phyloP scores from a whole-genome alignment of 2,113 vertebrate genomes.

The Cyanistes caeruleus region DNA sequence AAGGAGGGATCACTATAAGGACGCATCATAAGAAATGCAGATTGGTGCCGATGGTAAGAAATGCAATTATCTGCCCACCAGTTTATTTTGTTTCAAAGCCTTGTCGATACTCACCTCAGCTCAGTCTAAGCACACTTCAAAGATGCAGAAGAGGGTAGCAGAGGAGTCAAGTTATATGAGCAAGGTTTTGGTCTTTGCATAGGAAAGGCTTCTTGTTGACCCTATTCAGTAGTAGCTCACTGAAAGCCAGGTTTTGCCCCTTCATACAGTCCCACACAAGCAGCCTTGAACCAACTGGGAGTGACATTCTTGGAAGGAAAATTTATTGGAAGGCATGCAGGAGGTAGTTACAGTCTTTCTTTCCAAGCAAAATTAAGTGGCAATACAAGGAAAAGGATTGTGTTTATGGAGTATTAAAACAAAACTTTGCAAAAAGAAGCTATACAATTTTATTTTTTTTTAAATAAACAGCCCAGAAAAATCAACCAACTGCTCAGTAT shows the following conservation, averaged over 20 bases:
- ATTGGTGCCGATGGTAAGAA: neutral
- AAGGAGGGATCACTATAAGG: neutral
- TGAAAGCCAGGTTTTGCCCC: neutral
- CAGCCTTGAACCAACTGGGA: neutral
- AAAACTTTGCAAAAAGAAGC: neutral
- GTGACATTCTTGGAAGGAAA: neutral
- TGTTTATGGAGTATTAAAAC: neutral
- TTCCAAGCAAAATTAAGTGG: neutral
- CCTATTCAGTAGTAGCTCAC: neutral
- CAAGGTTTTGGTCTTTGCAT: neutral
- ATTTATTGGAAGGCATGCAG: neutral
- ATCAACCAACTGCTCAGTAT: neutral
- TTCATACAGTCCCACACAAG: neutral
- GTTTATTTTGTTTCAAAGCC: neutral
- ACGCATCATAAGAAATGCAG: neutral
- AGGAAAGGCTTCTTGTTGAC: neutral
- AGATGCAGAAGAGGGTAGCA: neutral
- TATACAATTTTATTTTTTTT: neutral
- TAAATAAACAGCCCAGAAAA: neutral
- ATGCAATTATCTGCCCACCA: neutral
- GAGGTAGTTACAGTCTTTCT: neutral
- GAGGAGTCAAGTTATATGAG: neutral
- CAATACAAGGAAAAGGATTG: neutral
- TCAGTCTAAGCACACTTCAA: neutral
- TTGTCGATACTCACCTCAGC: accelerated